phyloP scores from a whole-genome alignment of 2,888 invertebrate species.

The Leptopilina syphax region DNA sequence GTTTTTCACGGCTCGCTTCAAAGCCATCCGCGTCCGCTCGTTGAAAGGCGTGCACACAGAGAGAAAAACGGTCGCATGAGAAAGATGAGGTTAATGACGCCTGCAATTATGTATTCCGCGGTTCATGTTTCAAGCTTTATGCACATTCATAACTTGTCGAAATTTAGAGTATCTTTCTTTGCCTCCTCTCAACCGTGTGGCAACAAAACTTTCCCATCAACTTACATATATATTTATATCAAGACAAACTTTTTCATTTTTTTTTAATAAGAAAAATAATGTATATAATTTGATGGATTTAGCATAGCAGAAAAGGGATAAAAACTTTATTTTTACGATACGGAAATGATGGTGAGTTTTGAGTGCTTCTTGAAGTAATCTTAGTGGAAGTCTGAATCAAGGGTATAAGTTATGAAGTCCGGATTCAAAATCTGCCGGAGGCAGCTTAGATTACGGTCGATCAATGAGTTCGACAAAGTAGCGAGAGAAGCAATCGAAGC shows the following conservation, averaged over 20 bases:
- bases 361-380: background rate
- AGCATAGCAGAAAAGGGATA: too few species aligned
- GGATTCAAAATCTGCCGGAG: slow-evolving; percentile 14
- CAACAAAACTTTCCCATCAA: too few species aligned
- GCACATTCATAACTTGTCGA: background rate
- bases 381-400: slow-evolving; percentile 32
- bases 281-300: too few species aligned
- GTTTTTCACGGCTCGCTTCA: slow-evolving; percentile 41
- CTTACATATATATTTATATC: too few species aligned
- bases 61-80: slow-evolving; percentile 24
- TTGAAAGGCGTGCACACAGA: slow-evolving; percentile 9
- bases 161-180: background rate
- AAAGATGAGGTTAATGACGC: slow-evolving; percentile 38
- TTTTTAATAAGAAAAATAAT: background rate
- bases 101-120: slow-evolving; percentile 22
- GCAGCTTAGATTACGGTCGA: slow-evolving; percentile 45
- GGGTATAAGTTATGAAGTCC: background rate
- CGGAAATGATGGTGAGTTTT: slow-evolving; percentile 7
- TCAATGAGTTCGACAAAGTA: slow-evolving; percentile 62
- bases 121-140: background rate
- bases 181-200: too few species aligned
- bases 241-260: background rate
- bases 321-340: background rate
- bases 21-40: slow-evolving; percentile 6
- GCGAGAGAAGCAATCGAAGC: slow-evolving; percentile 60